Conservation (phyloP, 64 coral and sea anemone species). For the Montipora foliosa region DNA sequence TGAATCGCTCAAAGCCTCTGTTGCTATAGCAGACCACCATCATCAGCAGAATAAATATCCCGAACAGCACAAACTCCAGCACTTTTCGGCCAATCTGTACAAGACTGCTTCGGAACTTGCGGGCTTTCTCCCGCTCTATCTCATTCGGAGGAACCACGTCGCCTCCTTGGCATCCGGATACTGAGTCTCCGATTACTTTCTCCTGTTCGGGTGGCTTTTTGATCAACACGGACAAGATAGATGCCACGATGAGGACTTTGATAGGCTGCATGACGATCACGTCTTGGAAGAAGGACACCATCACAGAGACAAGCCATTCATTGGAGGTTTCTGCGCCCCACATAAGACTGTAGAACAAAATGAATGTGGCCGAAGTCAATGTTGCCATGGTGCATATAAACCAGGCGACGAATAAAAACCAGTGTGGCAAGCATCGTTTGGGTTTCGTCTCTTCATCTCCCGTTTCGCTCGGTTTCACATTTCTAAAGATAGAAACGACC, state of each 20-base stretch:
- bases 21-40: slow-evolving; percentile 68
- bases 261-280: slow-evolving; percentile 70
- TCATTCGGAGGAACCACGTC: slow-evolving; percentile 14
- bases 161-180: not conserved
- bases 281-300: slow-evolving; percentile 83
- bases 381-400: slow-evolving; percentile 59
- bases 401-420: slow-evolving; percentile 65
- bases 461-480: slow-evolving; percentile 15
- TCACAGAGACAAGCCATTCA: slow-evolving; percentile 72
- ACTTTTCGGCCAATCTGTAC: slow-evolving; percentile 45
- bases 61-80: slow-evolving; percentile 61
- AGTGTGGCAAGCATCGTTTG: slow-evolving; percentile 56
- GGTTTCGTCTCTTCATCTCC: slow-evolving; percentile 6
- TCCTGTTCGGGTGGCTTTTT: slow-evolving; percentile 74
- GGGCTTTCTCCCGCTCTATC: slow-evolving; percentile 50
- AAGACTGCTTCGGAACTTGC: slow-evolving; percentile 54
- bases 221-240: slow-evolving; percentile 49
- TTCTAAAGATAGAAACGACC: slow-evolving; percentile 72
- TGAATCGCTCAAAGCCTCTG: slow-evolving; percentile 40
- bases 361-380: slow-evolving; percentile 46
- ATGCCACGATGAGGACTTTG: slow-evolving; percentile 60
- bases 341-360: slow-evolving; percentile 73
- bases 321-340: slow-evolving; percentile 70
- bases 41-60: slow-evolving; percentile 50
- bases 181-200: slow-evolving; percentile 39